Percentiles rank a stretch among this genome's conserved stretches.
Evolutionary conservation across 2,888 invertebrate species (phyloP).

Genomic region (Mythimna impura): DNA sequence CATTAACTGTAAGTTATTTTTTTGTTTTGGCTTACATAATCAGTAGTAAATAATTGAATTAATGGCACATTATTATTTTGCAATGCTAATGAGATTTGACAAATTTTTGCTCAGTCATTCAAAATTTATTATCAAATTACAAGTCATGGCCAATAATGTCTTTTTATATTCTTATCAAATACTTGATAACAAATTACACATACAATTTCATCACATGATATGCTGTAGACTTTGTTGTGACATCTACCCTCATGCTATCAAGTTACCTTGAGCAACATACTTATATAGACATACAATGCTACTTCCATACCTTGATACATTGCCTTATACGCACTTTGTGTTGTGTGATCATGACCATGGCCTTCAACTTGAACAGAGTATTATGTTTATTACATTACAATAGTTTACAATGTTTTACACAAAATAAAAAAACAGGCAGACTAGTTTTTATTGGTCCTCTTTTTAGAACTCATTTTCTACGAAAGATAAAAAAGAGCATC

Average conservation of each 20-base stretch:
- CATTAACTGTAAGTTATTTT: background rate
- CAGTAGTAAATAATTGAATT: background rate
- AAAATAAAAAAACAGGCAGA: slow-evolving; percentile 26
- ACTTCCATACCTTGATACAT: slow-evolving; percentile 67
- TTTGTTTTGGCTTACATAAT: background rate
- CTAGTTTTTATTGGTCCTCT: slow-evolving; percentile 31
- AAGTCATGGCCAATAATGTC: slow-evolving; percentile 21
- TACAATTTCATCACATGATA: slow-evolving; percentile 32
- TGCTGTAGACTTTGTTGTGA: slow-evolving; percentile 24
- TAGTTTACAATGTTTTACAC: slow-evolving; percentile 19
- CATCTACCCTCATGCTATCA: slow-evolving; percentile 41
- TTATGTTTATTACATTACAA: slow-evolving; percentile 26
- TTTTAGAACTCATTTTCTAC: slow-evolving; percentile 17
- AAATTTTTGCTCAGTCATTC: slow-evolving; percentile 29
- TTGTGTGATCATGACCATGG: slow-evolving; percentile 60
- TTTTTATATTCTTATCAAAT: slow-evolving; percentile 22
- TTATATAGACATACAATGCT: slow-evolving; percentile 72
- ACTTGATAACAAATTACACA: slow-evolving; percentile 29
- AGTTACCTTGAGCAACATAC: slow-evolving; percentile 67
- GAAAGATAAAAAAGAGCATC: slow-evolving; percentile 4
- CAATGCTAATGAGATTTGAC: background rate
- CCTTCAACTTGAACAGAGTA: slow-evolving; percentile 71
- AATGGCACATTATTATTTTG: background rate
- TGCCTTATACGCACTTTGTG: slow-evolving; percentile 63
- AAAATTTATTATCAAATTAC: slow-evolving; percentile 17